Percentiles rank a stretch among this genome's conserved stretches.
phyloP scores from a whole-genome alignment of 2,888 invertebrate species.

The Phymatocera aterrima region DNA sequence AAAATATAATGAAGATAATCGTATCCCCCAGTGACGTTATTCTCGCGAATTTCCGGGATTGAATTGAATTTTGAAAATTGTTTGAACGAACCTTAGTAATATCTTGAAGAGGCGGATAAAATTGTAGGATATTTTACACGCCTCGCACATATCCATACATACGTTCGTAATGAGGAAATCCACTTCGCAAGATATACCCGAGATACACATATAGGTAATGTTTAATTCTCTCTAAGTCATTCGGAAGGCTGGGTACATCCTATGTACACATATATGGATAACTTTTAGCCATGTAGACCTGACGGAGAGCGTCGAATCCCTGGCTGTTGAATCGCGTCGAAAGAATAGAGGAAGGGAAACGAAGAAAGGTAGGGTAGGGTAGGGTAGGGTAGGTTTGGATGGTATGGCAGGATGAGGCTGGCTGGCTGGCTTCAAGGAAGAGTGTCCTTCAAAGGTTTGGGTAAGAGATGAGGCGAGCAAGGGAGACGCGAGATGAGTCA shows the following conservation, averaged over 20 bases:
- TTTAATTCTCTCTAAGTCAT: not conserved
- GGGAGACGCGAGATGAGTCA: conserved; percentile 39
- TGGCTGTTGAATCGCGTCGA: conserved; percentile 31
- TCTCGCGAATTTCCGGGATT: too few relatives aligned
- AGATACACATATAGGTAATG: not conserved
- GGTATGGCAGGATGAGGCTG: conserved; percentile 30
- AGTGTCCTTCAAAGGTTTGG: conserved; percentile 33
- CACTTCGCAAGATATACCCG: not conserved
- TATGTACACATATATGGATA: not conserved
- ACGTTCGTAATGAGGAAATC: conserved; percentile 1
- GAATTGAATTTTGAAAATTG: too few relatives aligned
- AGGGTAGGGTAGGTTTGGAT: conserved; percentile 54
- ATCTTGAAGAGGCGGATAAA: not conserved
- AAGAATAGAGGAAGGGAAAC: conserved; percentile 41
- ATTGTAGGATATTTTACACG: not conserved
- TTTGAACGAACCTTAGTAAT: too few relatives aligned
- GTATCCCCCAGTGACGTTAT: too few relatives aligned
- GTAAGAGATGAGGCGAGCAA: conserved; percentile 30
- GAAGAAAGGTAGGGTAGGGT: conserved; percentile 10
- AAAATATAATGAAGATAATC: too few relatives aligned
- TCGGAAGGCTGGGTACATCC: not conserved
- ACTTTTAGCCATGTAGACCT: conserved; percentile 6
- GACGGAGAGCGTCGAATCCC: conserved; percentile 12
- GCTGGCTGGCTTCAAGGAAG: conserved; percentile 42
- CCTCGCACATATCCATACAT: not conserved